These are phyloP conservation scores for Cerceris rybyensis DNA, from an alignment of 2,888 invertebrate genomes.

Conservation along the genomic window DNA sequence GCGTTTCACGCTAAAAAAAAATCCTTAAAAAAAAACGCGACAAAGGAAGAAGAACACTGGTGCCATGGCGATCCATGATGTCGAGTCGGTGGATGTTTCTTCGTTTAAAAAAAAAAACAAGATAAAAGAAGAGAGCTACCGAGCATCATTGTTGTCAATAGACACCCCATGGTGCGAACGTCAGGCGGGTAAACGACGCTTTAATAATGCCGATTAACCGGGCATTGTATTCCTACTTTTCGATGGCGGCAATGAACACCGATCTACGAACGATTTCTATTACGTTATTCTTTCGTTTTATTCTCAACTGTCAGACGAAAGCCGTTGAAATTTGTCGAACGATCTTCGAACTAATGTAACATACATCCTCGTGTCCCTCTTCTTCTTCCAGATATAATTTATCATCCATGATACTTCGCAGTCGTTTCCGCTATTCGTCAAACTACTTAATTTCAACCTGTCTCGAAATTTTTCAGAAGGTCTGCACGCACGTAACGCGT, in stretches of 20 bases:
- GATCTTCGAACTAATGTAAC: too few relatives aligned
- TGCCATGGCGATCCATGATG: constrained; percentile 28
- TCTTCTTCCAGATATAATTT: too few relatives aligned
- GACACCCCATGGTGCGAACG: constrained; percentile 67
- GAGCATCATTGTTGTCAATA: constrained; percentile 45
- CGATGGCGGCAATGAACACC: constrained; percentile 7
- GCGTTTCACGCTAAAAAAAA: constrained; percentile 1
- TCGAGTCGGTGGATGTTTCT: constrained; percentile 8
- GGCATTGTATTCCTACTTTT: constrained; percentile 61
- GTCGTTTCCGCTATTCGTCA: too few relatives aligned
- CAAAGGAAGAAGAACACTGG: constrained; percentile 11
- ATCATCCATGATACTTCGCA: too few relatives aligned
- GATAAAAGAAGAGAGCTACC: constrained; percentile 32
- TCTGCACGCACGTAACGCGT: background rate
- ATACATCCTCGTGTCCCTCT: too few relatives aligned
- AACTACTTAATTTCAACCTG: too few relatives aligned
- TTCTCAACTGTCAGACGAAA: too few relatives aligned
- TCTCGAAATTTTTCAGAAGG: too few relatives aligned
- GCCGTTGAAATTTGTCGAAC: too few relatives aligned
- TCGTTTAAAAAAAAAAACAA: constrained; percentile 26
- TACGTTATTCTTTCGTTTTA: background rate
- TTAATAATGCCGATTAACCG: constrained; percentile 74
- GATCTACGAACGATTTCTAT: background rate
- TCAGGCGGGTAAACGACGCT: constrained; percentile 67
- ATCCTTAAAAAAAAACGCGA: background rate